These are phyloP conservation scores for Planiliza haematocheilus DNA, from an alignment of 2,113 vertebrate genomes.

Conservation along the genomic window DNA sequence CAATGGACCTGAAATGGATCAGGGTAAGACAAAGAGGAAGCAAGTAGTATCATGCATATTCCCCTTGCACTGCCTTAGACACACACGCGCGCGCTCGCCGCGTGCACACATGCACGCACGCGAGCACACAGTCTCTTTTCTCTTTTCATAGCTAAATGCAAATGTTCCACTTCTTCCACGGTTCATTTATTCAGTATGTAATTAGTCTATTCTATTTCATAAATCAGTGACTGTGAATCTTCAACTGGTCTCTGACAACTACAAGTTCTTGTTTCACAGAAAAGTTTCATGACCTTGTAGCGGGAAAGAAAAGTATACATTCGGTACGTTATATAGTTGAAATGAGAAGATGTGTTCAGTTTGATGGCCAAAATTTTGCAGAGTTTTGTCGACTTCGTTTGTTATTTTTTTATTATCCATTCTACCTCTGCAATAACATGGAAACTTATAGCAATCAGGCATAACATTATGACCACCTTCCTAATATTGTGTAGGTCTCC, in stretches of 20 bases:
- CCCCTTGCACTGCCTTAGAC: conserved; percentile 14
- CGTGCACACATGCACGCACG: background rate
- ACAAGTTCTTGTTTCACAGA: conserved; percentile 38
- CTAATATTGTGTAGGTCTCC: too few species aligned
- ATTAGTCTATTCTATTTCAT: conserved; percentile 79
- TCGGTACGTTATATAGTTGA: conserved; percentile 33
- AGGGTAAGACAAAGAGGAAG: conserved; percentile 75
- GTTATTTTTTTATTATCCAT: too few species aligned
- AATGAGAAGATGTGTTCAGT: conserved; percentile 29
- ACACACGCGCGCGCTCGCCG: background rate
- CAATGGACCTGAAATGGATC: conserved; percentile 84
- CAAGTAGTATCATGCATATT: conserved; percentile 63
- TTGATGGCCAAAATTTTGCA: conserved; percentile 7
- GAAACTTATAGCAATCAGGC: too few species aligned
- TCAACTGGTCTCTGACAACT: conserved; percentile 65
- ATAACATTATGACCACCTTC: too few species aligned
- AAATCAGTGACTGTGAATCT: conserved; percentile 72
- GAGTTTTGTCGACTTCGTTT: conserved; percentile 1
- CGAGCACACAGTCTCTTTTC: conserved; percentile 7
- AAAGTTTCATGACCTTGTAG: conserved; percentile 45
- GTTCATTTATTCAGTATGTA: conserved; percentile 79
- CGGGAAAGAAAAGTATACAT: conserved; percentile 5
- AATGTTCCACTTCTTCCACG: conserved; percentile 74
- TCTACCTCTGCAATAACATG: too few species aligned
- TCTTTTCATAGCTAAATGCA: conserved; percentile 66